A percentile compares a stretch with the other conserved stretches of the same genome.
phyloP scores from a whole-genome alignment of 2,888 invertebrate genomes.

The Drosophila gaucha region DNA sequence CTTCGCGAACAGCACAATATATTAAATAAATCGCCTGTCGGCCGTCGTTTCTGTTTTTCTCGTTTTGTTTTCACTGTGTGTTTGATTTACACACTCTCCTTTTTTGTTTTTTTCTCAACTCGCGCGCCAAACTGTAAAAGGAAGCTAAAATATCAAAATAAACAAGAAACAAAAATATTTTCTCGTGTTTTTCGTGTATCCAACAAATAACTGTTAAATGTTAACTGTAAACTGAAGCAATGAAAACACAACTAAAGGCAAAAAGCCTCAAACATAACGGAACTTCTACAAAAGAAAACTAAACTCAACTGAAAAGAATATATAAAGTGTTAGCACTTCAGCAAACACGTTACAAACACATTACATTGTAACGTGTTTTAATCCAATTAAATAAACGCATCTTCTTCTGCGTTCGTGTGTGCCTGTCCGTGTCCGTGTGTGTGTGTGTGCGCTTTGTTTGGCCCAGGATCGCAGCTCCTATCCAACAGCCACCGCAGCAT shows the following conservation, averaged over 20 bases:
- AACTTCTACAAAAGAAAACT: background rate
- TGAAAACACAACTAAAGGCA: slow-evolving; percentile 26
- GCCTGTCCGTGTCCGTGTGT: background rate
- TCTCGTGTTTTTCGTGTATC: slow-evolving; percentile 12
- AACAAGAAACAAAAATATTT: slow-evolving; percentile 13
- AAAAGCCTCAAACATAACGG: slow-evolving; percentile 21
- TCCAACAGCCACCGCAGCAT: slow-evolving; percentile 26
- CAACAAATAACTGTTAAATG: slow-evolving; percentile 31
- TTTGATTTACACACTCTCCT: slow-evolving; percentile 14
- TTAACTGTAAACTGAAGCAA: slow-evolving; percentile 45
- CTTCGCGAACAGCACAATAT: slow-evolving; percentile 38
- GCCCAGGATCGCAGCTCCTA: slow-evolving; percentile 34
- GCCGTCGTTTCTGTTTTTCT: slow-evolving; percentile 55
- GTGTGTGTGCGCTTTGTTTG: slow-evolving; percentile 24
- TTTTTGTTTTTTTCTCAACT: slow-evolving; percentile 7
- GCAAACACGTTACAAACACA: slow-evolving; percentile 8
- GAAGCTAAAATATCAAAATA: slow-evolving; percentile 20
- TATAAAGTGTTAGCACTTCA: slow-evolving; percentile 23
- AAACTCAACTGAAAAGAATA: background rate
- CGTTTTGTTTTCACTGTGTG: slow-evolving; percentile 47
- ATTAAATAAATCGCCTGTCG: slow-evolving; percentile 31
- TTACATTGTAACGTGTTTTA: slow-evolving; percentile 29
- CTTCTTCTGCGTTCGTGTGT: background rate
- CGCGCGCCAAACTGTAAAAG: slow-evolving; percentile 56
- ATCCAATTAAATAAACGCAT: background rate